Evolutionary conservation across 1,140 invertebrate genomes (phyloP), one percentile per base, ranked within the genome.

Genomic region (Drosophila serrata): DNA sequence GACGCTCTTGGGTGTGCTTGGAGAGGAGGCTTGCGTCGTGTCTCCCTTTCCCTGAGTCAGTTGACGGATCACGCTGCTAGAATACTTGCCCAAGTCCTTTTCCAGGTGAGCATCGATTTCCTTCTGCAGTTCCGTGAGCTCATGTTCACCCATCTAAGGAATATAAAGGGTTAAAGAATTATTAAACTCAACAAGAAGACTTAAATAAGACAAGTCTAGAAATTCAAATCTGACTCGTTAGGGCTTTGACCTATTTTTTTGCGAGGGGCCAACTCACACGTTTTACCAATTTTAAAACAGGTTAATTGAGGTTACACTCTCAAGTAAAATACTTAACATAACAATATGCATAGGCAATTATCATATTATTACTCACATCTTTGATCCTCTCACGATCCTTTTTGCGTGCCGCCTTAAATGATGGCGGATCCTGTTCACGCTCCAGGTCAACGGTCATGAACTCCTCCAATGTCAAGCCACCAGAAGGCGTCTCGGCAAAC

Each of bases 361-460:
- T 6, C 22, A 6, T 11, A 8, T 12, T 2, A 13, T 33, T 7
- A 72, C 79, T 81, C 93, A 96, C 96, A 93, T 95, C 96, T 87
- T 96, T 95, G 51, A 97, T 92, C 45, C 96, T 93, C 91, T 98
- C 97, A 60, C 96, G 96, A 91, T 98, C 97, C 85, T 97, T 97
- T 91, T 96, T 96, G 48, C 97, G 94, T 0, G 98, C 97, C 6
- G 96, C 96, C 93, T 97, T 98, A 91, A 98, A 99, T 1, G 97
- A 96, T 0, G 98, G 98, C 29, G 99, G 99, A 94, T 99, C 98
- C 91, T 98, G 97, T 90, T 99, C 98, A 82, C 99, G 97, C 92
- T 99, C 98, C 56, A 99, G 94, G 93, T 99, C 98, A 6, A 99
- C 97, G 1, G 95, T 97, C 96, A 99, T 97, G 91, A 99, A 99